Evolutionary conservation across 2,888 invertebrate genomes (phyloP).

Genomic region (Vandiemenella viatica): DNA sequence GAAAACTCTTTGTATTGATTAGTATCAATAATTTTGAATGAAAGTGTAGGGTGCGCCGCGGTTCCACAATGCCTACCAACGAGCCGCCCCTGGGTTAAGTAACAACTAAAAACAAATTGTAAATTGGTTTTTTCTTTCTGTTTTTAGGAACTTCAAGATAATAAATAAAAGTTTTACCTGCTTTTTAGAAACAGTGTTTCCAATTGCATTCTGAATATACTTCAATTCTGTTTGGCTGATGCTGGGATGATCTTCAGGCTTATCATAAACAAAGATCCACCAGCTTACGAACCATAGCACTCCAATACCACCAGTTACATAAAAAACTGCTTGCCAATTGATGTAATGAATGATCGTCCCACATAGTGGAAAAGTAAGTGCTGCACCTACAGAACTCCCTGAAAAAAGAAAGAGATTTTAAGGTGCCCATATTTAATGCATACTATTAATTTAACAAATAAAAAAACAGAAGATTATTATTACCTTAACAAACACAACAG

Average conservation of each 20-base stretch:
- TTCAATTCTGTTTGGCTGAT: conserved; percentile 41
- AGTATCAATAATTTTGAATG: too few relatives aligned
- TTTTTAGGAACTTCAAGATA: not conserved
- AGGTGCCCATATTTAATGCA: too few relatives aligned
- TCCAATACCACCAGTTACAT: conserved; percentile 43
- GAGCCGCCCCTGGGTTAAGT: too few relatives aligned
- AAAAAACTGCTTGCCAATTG: conserved; percentile 59
- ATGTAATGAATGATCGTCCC: conserved; percentile 46
- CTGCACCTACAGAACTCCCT: conserved; percentile 50
- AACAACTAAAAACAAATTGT: too few relatives aligned
- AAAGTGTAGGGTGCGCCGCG: too few relatives aligned
- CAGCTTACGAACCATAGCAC: conserved; percentile 49
- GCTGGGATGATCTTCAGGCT: conserved; percentile 47
- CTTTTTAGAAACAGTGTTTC: conserved; percentile 27
- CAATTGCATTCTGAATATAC: conserved; percentile 40
- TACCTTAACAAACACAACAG: too few relatives aligned
- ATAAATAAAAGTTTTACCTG: conserved; percentile 20
- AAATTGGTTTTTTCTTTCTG: not conserved
- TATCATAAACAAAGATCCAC: conserved; percentile 45
- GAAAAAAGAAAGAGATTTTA: too few relatives aligned
- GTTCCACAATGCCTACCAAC: too few relatives aligned
- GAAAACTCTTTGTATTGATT: too few relatives aligned
- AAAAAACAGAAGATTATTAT: too few relatives aligned
- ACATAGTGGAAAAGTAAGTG: conserved; percentile 52
- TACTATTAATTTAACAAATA: too few relatives aligned